Percentiles rank a stretch among this genome's conserved stretches.
Evolutionary conservation across 2,888 invertebrate species (phyloP).

Genomic region (Phyto melanocephala): DNA sequence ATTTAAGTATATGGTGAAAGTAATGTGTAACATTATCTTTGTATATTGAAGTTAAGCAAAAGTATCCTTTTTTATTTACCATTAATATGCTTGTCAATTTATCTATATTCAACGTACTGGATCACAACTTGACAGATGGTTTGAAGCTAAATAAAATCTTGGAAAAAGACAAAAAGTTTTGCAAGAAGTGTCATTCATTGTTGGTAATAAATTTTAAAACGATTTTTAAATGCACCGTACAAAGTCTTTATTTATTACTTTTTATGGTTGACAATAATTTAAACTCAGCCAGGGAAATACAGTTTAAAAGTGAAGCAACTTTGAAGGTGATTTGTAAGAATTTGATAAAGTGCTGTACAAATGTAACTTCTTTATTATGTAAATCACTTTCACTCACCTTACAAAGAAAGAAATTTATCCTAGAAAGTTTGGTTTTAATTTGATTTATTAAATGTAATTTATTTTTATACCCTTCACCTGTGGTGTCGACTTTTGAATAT

Average conservation of each 20-base stretch:
- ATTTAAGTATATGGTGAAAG: no score
- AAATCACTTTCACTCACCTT: no score
- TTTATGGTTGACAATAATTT: neutral
- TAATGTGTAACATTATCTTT: no score
- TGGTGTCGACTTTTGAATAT: no score
- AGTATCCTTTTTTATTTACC: neutral
- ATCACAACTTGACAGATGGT: slow-evolving; percentile 49
- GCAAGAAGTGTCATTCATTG: slow-evolving; percentile 52
- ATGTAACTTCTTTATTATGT: no score
- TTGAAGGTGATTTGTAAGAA: no score
- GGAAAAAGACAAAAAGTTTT: slow-evolving; percentile 22
- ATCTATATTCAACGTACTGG: slow-evolving; percentile 42
- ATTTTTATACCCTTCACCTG: no score
- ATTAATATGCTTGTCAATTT: slow-evolving; percentile 39
- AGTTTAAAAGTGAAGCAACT: neutral
- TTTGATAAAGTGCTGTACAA: no score
- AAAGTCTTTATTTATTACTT: neutral
- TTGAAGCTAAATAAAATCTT: slow-evolving; percentile 21
- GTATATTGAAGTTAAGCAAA: no score
- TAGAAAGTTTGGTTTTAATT: no score
- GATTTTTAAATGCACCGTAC: slow-evolving; percentile 19
- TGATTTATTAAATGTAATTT: no score
- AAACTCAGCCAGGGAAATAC: neutral
- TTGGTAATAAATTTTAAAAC: slow-evolving; percentile 37
- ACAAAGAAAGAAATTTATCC: no score